These are phyloP conservation scores for Petrolisthes manimaculis DNA, from an alignment of 2,888 invertebrate genomes.

Conservation along the genomic window DNA sequence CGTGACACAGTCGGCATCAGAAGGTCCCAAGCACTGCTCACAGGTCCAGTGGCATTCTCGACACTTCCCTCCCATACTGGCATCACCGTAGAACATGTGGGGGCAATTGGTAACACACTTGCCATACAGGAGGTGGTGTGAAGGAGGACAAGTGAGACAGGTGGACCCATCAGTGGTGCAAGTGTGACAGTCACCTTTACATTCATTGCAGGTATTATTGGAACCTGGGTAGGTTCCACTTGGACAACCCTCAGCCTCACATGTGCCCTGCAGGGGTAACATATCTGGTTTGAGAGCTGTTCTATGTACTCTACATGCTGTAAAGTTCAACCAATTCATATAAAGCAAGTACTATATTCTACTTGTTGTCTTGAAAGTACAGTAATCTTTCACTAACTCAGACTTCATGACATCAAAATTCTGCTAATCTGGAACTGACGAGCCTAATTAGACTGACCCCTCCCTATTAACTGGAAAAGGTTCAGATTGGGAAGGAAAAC, in stretches of 20 bases:
- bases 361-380: too few species aligned
- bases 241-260: slow-evolving; percentile 42
- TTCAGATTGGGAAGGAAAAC: too few species aligned
- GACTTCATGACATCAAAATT: too few species aligned
- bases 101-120: slow-evolving; percentile 61
- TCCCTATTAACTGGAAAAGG: too few species aligned
- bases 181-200: slow-evolving; percentile 44
- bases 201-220: slow-evolving; percentile 40
- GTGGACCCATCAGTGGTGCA: slow-evolving; percentile 46
- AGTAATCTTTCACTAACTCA: too few species aligned
- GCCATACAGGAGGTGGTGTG: slow-evolving; percentile 51
- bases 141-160: slow-evolving; percentile 52
- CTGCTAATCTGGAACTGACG: too few species aligned
- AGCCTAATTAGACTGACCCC: too few species aligned
- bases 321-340: too few species aligned
- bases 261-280: slow-evolving; percentile 43
- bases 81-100: slow-evolving; percentile 53
- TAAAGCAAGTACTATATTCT: too few species aligned
- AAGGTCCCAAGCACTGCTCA: slow-evolving; percentile 57
- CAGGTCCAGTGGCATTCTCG: slow-evolving; percentile 64
- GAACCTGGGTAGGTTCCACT: slow-evolving; percentile 36
- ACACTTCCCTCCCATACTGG: slow-evolving; percentile 50
- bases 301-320: too few species aligned
- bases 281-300: too few species aligned
- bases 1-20: slow-evolving; percentile 52